A percentile compares a stretch with the other conserved stretches of the same genome.
phyloP scores from a whole-genome alignment of 2,888 invertebrate genomes.

The Pterobdella sp. region DNA sequence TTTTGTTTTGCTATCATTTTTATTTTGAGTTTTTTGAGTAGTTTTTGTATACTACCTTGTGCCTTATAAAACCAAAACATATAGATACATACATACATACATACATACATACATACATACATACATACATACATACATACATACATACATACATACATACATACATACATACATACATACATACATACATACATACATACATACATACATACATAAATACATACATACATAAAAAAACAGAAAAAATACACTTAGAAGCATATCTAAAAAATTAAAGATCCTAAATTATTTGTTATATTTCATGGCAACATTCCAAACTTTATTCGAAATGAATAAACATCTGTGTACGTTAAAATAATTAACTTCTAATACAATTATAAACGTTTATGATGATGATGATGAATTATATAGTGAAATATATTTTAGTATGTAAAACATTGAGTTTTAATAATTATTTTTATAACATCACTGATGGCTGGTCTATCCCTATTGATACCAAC shows the following conservation, averaged over 20 bases:
- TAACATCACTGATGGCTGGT: too few relatives aligned
- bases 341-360: too few relatives aligned
- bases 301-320: too few relatives aligned
- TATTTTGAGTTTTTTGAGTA: too few relatives aligned
- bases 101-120: slow-evolving; percentile 15
- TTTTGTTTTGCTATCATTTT: too few relatives aligned
- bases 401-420: too few relatives aligned
- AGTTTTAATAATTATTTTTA: too few relatives aligned
- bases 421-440: too few relatives aligned
- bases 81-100: not conserved
- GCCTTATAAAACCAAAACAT: not conserved
- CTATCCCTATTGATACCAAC: not conserved
- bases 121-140: slow-evolving; percentile 6
- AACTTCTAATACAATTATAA: too few relatives aligned
- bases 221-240: not conserved
- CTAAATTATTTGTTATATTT: not conserved
- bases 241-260: not conserved
- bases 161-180: slow-evolving; percentile 5
- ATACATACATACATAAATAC: not conserved
- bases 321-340: too few relatives aligned
- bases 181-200: not conserved
- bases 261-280: not conserved
- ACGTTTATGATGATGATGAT: too few relatives aligned
- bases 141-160: slow-evolving; percentile 9
- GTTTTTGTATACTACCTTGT: not conserved